A percentile compares a stretch with the other conserved stretches of the same genome.
phyloP scores from a whole-genome alignment of 2,797 vertebrate genomes.

The Rhynchonycteris naso region DNA sequence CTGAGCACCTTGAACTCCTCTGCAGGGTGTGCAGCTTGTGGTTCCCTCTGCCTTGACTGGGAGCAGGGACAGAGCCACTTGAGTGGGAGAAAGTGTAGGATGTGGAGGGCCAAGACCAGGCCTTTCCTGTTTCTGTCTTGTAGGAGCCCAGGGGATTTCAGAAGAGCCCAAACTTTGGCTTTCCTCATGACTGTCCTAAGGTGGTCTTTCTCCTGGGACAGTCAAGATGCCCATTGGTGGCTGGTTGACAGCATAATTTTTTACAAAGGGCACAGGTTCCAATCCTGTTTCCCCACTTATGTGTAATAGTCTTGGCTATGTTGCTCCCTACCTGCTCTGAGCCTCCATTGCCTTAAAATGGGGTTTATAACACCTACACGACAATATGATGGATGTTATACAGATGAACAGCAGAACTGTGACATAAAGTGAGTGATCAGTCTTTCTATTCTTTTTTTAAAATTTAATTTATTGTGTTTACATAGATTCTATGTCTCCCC shows the following conservation, averaged over 20 bases:
- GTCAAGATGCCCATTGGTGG: neutral
- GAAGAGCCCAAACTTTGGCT: neutral
- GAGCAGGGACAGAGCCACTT: neutral
- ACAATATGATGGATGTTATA: neutral
- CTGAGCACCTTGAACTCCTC: slow-evolving; percentile 8
- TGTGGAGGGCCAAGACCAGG: neutral
- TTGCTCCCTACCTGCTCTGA: neutral
- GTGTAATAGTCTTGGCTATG: neutral
- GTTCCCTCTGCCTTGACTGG: neutral
- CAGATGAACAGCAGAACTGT: neutral
- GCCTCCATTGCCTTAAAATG: slow-evolving; percentile 8
- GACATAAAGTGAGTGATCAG: neutral
- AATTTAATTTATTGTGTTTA: too few species aligned
- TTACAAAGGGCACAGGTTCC: neutral
- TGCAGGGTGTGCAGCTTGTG: neutral
- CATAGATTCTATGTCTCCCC: too few species aligned
- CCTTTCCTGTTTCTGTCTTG: neutral
- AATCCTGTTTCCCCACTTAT: neutral
- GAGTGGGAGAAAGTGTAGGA: neutral
- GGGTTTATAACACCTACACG: neutral
- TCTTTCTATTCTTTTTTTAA: too few species aligned
- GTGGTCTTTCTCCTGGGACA: neutral
- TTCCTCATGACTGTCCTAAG: neutral
- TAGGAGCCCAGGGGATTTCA: neutral
- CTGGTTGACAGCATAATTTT: neutral